phyloP scores from a whole-genome alignment of 2,113 vertebrate species.

The Perccottus glenii region DNA sequence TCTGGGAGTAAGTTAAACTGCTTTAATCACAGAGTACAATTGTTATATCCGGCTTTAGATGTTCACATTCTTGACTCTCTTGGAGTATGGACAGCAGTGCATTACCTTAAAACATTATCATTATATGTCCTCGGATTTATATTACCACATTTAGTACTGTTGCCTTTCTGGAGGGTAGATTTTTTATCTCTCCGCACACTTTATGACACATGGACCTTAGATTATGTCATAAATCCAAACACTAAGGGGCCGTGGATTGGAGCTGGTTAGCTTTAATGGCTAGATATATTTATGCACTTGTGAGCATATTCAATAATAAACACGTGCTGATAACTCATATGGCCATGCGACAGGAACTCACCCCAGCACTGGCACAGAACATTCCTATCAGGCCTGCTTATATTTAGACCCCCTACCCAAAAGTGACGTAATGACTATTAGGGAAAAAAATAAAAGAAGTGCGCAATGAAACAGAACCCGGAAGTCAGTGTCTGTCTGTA shows the following conservation, averaged over 20 bases:
- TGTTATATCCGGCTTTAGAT: neutral
- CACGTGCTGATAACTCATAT: constrained; percentile 12
- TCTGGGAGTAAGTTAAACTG: too few species aligned
- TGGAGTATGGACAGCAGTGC: too few species aligned
- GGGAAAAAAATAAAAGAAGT: too few species aligned
- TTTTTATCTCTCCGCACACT: constrained; percentile 30
- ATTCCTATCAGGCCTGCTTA: constrained; percentile 67
- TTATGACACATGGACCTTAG: neutral
- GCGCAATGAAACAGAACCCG: too few species aligned
- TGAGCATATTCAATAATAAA: neutral
- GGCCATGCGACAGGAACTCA: constrained; percentile 20
- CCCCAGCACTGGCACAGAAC: constrained; percentile 48
- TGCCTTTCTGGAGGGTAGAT: constrained; percentile 21
- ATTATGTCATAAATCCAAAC: constrained; percentile 3
- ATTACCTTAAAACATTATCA: neutral
- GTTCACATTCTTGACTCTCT: too few species aligned
- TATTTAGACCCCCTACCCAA: constrained; percentile 54
- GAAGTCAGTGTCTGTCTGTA: neutral
- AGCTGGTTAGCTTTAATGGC: neutral
- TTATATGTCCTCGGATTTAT: neutral
- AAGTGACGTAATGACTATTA: neutral
- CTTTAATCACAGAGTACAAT: too few species aligned
- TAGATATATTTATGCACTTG: neutral
- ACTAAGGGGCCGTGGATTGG: neutral
- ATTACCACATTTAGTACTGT: constrained; percentile 2